phyloP scores from a whole-genome alignment of 2,797 vertebrate genomes.

The Decapterus maruadsi region DNA sequence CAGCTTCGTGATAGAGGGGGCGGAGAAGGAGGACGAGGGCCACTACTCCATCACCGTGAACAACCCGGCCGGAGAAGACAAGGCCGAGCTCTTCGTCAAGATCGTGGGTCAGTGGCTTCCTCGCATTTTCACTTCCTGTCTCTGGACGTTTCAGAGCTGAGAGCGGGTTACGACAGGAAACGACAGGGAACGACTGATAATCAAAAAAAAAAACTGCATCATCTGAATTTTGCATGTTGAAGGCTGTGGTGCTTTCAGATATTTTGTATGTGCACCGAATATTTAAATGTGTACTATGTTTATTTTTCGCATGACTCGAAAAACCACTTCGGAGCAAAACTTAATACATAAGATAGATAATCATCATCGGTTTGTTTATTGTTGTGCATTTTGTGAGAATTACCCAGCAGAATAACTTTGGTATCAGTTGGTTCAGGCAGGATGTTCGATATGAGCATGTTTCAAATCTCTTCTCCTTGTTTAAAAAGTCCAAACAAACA shows the following conservation, averaged over 20 bases:
- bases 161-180: neutral
- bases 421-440: neutral
- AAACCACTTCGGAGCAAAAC: neutral
- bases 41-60: constrained; percentile 88
- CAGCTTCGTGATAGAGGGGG: constrained; percentile 93
- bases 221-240: neutral
- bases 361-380: neutral
- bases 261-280: neutral
- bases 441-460: neutral
- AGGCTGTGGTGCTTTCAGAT: neutral
- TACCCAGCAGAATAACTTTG: neutral
- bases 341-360: neutral
- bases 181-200: neutral
- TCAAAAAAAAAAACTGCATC: no score
- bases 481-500: no score
- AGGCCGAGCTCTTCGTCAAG: constrained; percentile 85
- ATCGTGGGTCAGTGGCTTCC: constrained; percentile 88
- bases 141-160: neutral
- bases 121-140: neutral
- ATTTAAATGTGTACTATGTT: neutral
- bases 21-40: constrained; percentile 86
- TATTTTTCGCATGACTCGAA: neutral
- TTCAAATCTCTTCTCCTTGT: no score
- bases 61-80: constrained; percentile 90
- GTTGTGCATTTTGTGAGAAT: neutral